Evolutionary conservation across 2,888 invertebrate genomes (phyloP), one percentile per base, ranked within the genome.

Genomic region (Aleiodes alternator): DNA sequence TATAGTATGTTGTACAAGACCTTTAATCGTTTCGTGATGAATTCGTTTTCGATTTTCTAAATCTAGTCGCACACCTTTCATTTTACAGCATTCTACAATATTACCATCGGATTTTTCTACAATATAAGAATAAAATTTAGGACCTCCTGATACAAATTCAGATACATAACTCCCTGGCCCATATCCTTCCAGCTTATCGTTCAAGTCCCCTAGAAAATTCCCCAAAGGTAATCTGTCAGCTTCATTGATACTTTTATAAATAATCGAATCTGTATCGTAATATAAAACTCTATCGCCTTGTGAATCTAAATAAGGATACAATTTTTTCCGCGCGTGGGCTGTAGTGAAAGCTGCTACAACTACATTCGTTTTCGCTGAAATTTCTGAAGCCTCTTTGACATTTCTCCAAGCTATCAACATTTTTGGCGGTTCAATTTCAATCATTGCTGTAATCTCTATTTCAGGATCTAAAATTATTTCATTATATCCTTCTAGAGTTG

Each of bases 261-360:
- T 69, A 7, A 71, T 34, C 0, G 74, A 76, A 23, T 76, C 72
- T 0, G 77, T 79, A 23, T 79, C 79, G 9, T 71, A 73, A 48
- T 76, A 77, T 2, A 79, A 34, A 1, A 68, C 74, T 4, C 61
- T 34, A 73, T 43, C 14, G 1, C 6, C 14, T n/a, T 51, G 12
- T 51, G 12, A 3, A 14, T 51, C 4, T 51, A 51, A n/a, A 51
- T 14, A 51, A 51, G 51, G 5, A 51, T 51, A 51, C 0, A 51
- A 11, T 11, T 51, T 1, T 51, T 51, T 51, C 3, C 73, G 70
- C 0, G 76, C 72, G 14, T 75, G 71, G 6, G 64, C 73, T 0
- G 78, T 78, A 3, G 66, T 69, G 9, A 61, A 78, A n/a, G 75
- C 71, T 0, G 76, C 76, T 8, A 73, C 12, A 4, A 73, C 73